Conservation (phyloP, 1,140 invertebrate genomes). For the Ips nitidus region DNA sequence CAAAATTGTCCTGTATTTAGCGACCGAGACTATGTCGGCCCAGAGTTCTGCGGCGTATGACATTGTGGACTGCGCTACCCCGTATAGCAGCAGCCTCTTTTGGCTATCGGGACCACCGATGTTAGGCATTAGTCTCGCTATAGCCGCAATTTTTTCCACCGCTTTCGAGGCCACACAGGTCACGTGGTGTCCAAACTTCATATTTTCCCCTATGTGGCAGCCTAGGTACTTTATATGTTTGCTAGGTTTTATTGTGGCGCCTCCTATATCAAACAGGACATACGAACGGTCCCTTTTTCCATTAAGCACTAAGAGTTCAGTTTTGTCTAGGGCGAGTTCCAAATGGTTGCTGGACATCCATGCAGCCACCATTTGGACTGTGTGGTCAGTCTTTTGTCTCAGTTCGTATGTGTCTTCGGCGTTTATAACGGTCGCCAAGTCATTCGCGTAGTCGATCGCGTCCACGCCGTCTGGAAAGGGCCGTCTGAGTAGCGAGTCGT, state of each 20-base stretch:
- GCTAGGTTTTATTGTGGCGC: no score
- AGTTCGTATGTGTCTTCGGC: background rate
- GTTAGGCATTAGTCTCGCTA: slow-evolving; percentile 27
- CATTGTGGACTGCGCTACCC: no score
- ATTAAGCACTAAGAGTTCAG: background rate
- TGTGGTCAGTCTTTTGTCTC: background rate
- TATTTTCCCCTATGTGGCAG: background rate
- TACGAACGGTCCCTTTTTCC: background rate
- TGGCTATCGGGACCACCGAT: no score
- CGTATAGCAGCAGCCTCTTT: no score
- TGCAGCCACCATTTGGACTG: background rate
- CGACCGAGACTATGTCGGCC: background rate
- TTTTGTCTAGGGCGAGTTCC: no score
- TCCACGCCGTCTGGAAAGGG: slow-evolving; percentile 31
- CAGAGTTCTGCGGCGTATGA: background rate
- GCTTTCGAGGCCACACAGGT: background rate
- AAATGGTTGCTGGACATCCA: background rate
- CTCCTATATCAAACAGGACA: no score
- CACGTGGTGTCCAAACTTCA: no score
- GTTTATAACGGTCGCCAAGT: slow-evolving; percentile 37
- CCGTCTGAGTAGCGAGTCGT: slow-evolving; percentile 42
- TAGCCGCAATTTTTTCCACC: slow-evolving; percentile 10
- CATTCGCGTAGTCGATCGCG: slow-evolving; percentile 44
- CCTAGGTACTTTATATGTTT: background rate
- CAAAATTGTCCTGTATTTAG: background rate